A percentile compares a stretch with the other conserved stretches of the same genome.
Evolutionary conservation across 1,140 invertebrate genomes (phyloP).

Genomic region (Drosophila leontia): DNA sequence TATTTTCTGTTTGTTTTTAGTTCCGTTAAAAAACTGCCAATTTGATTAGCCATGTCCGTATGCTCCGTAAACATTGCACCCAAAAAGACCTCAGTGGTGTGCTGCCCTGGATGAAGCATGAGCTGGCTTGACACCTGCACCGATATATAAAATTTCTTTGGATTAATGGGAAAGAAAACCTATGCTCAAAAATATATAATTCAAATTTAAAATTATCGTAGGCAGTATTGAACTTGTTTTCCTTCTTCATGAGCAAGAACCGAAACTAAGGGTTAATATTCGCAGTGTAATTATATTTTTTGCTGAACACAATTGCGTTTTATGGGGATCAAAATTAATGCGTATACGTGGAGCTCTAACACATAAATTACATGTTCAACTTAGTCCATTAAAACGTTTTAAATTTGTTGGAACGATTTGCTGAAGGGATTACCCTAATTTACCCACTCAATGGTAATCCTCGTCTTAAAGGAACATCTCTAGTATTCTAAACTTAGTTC

Average conservation of each 20-base stretch:
- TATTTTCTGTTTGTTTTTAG: conserved; percentile 26
- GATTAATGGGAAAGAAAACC: conserved; percentile 25
- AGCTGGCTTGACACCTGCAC: conserved; percentile 69
- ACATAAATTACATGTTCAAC: conserved; percentile 66
- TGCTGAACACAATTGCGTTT: conserved; percentile 62
- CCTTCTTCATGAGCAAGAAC: conserved; percentile 7
- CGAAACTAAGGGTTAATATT: conserved; percentile 24
- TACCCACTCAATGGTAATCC: conserved; percentile 17
- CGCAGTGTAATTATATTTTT: conserved; percentile 25
- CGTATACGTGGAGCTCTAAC: conserved; percentile 36
- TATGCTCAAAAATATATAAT: conserved; percentile 36
- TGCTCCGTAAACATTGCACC: conserved; percentile 9
- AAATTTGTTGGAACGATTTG: conserved; percentile 54
- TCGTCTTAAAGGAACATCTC: conserved; percentile 35
- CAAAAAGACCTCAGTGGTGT: neutral
- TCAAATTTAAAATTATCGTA: conserved; percentile 29
- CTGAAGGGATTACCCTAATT: conserved; percentile 41
- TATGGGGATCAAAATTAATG: conserved; percentile 32
- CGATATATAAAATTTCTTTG: conserved; percentile 72
- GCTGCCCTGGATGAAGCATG: conserved; percentile 21
- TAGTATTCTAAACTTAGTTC: conserved; percentile 48
- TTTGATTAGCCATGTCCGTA: conserved; percentile 21
- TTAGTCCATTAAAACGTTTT: conserved; percentile 75
- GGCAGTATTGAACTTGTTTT: conserved; percentile 58
- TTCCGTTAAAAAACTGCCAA: conserved; percentile 50